phyloP scores from a whole-genome alignment of 2,888 invertebrate genomes.

The Prosapia bicincta region DNA sequence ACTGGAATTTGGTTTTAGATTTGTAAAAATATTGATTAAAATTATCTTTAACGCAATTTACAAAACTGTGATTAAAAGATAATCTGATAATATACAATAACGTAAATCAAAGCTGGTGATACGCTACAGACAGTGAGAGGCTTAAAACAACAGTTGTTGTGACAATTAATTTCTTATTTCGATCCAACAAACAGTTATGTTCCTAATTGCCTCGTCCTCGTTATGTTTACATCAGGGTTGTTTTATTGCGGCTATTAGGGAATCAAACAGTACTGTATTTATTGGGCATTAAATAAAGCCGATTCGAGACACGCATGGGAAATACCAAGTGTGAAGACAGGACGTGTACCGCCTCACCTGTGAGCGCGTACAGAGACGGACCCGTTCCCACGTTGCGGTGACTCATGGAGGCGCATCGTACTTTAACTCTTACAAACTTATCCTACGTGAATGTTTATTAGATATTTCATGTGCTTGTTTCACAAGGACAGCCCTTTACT shows the following conservation, averaged over 20 bases:
- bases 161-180: background rate
- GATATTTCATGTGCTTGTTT: too few species aligned
- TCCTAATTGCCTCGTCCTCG: background rate
- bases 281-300: background rate
- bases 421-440: background rate
- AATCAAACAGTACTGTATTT: background rate
- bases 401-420: background rate
- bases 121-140: too few species aligned
- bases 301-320: background rate
- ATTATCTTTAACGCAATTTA: too few species aligned
- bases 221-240: background rate
- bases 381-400: background rate
- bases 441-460: too few species aligned
- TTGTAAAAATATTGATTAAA: too few species aligned
- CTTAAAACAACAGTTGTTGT: too few species aligned
- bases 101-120: too few species aligned
- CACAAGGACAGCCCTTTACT: too few species aligned
- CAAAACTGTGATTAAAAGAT: too few species aligned
- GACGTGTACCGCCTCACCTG: background rate
- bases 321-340: background rate
- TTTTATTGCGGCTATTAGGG: background rate
- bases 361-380: background rate
- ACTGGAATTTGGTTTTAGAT: too few species aligned
- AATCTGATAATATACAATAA: too few species aligned
- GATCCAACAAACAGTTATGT: background rate